Percentiles rank a stretch among this genome's conserved stretches.
These are phyloP conservation scores for Emydocephalus ijimae DNA, from an alignment of 2,113 vertebrate genomes.

Conservation along the genomic window DNA sequence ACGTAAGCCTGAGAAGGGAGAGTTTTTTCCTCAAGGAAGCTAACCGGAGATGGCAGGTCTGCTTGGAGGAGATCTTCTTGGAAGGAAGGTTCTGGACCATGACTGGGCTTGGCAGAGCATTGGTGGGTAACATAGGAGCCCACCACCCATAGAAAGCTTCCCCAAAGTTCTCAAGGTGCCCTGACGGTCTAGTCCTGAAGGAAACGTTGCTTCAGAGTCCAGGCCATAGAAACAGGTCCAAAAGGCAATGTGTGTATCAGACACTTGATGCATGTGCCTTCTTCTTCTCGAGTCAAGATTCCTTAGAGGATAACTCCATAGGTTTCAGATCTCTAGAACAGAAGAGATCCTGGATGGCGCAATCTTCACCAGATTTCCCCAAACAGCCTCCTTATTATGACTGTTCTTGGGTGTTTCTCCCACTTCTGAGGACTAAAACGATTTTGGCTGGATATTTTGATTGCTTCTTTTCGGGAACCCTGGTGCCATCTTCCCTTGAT, in stretches of 20 bases:
- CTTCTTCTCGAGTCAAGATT: neutral
- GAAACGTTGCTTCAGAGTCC: neutral
- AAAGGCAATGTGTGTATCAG: rapidly evolving
- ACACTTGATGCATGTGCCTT: neutral
- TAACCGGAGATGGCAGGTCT: slow-evolving; percentile 53
- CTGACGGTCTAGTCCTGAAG: rapidly evolving
- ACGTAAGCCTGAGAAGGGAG: slow-evolving; percentile 59
- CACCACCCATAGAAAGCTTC: neutral
- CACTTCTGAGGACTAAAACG: neutral
- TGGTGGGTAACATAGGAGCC: neutral
- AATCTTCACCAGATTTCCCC: neutral
- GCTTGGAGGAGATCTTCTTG: slow-evolving; percentile 43
- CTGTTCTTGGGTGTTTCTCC: neutral
- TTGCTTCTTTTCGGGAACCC: neutral
- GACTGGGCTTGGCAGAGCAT: neutral
- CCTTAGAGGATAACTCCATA: rapidly evolving
- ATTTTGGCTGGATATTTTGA: neutral
- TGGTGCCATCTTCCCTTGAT: neutral
- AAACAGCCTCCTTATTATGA: rapidly evolving
- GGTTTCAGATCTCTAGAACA: neutral
- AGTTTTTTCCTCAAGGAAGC: slow-evolving; percentile 69
- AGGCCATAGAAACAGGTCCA: neutral
- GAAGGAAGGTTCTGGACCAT: slow-evolving; percentile 58
- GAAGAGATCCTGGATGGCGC: neutral
- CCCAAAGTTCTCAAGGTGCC: neutral